These are phyloP conservation scores for Psettodes erumei DNA, from an alignment of 2,113 vertebrate genomes.

Conservation along the genomic window DNA sequence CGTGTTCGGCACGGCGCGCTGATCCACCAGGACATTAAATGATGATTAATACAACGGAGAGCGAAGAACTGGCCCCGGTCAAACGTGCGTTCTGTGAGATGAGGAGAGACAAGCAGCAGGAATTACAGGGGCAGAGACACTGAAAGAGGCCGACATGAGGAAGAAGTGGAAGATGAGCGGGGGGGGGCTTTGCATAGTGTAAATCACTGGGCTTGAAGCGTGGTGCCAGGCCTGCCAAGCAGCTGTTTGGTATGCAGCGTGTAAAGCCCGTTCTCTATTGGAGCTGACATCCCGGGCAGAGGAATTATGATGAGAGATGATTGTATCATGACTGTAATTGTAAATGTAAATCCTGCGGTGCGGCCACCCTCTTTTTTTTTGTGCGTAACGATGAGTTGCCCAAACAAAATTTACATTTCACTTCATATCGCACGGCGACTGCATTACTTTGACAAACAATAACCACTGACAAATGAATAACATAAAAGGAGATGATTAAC, in stretches of 20 bases:
- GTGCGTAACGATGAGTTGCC: slow-evolving; percentile 71
- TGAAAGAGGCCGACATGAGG: slow-evolving; percentile 46
- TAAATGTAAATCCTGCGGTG: slow-evolving; percentile 78
- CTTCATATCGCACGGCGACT: slow-evolving; percentile 66
- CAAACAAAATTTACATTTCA: slow-evolving; percentile 77
- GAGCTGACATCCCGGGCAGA: slow-evolving; percentile 69
- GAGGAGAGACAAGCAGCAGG: slow-evolving; percentile 25
- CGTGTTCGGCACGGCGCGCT: neutral
- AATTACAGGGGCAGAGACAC: slow-evolving; percentile 34
- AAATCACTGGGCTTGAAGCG: slow-evolving; percentile 64
- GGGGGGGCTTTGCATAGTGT: slow-evolving; percentile 42
- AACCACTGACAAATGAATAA: slow-evolving; percentile 80
- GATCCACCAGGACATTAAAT: slow-evolving; percentile 11
- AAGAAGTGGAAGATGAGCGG: slow-evolving; percentile 30
- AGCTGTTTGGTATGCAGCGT: slow-evolving; percentile 74
- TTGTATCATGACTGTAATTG: slow-evolving; percentile 80
- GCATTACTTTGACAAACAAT: slow-evolving; percentile 80
- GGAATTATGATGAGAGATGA: slow-evolving; percentile 80
- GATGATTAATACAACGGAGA: neutral
- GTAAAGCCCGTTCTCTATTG: slow-evolving; percentile 63
- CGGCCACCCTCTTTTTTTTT: slow-evolving; percentile 62
- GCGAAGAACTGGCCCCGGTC: slow-evolving; percentile 7
- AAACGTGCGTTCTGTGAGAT: slow-evolving; percentile 10
- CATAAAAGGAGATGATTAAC: slow-evolving; percentile 83
- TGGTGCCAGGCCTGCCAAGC: slow-evolving; percentile 59